Evolutionary conservation across 2,888 invertebrate genomes (phyloP).

Genomic region (Mesorhabditis sp.): DNA sequence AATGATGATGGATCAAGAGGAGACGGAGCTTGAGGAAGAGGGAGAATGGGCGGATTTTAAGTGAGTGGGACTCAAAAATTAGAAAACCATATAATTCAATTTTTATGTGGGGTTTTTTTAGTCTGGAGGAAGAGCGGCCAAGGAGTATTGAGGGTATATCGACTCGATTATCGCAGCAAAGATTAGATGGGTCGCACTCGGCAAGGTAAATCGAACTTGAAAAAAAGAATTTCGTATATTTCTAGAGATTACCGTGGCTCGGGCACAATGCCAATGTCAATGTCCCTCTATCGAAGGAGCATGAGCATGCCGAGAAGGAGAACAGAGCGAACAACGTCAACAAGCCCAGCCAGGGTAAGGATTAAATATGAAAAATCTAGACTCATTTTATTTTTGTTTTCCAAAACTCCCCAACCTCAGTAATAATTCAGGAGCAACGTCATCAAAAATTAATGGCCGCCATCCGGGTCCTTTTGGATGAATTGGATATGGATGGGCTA

Average conservation of each 20-base stretch:
- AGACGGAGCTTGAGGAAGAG: slow-evolving; percentile 4
- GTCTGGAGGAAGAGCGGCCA: slow-evolving; percentile 28
- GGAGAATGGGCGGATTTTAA: slow-evolving; percentile 29
- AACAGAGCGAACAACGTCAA: slow-evolving; percentile 22
- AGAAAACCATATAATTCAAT: neutral
- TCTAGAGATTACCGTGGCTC: neutral
- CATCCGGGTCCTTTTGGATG: slow-evolving; percentile 42
- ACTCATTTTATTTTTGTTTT: neutral
- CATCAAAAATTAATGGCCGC: slow-evolving; percentile 44
- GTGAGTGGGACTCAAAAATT: slow-evolving; percentile 6
- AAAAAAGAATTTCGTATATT: neutral
- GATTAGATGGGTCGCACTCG: neutral
- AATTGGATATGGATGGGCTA: slow-evolving; percentile 40
- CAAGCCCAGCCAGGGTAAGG: slow-evolving; percentile 35
- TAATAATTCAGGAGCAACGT: slow-evolving; percentile 32
- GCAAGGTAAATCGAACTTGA: neutral
- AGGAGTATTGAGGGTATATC: slow-evolving; percentile 20
- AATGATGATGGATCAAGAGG: neutral
- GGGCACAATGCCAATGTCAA: neutral
- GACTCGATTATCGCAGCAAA: slow-evolving; percentile 21
- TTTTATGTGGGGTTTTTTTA: slow-evolving; percentile 21
- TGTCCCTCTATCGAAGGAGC: neutral
- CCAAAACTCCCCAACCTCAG: neutral
- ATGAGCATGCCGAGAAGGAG: neutral
- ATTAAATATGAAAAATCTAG: too few species aligned